Base-by-base conservation (phyloP, 2,797 vertebrate species). In the Moxostoma hubbsi region DNA sequence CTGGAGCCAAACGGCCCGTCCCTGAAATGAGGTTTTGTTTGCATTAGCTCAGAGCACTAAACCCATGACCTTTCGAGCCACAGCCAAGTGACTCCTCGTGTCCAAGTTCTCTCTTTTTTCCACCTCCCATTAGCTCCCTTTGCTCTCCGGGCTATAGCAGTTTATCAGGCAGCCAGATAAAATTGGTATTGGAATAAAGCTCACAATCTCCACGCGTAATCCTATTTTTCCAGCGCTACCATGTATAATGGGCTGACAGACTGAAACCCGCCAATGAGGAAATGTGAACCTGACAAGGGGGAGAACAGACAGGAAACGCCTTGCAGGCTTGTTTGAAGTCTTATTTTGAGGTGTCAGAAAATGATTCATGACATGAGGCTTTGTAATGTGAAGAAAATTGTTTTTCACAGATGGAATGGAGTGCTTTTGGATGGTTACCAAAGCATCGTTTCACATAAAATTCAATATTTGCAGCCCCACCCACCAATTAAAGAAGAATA, bases 111-210 rank as follows among this genome's bases (percentile, higher is more conserved):
- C 69, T 74, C 75, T 58, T 58, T 73, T 81, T 74, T 50, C 73
- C 55, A 9, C 3, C 53, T 81, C 70, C 83, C 66, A 85, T 85
- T 85, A 82, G 78, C 66, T 57, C 77, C 51, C 71, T 49, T 73
- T 67, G 76, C 65, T 67, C 82, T 83, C 79, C 53, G 49, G 79
- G 81, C 73, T 75, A 79, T 62, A 11, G 73, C 77, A 77, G 73
- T 83, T 85, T 82, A 85, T 85, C 84, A 83, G 80, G 61, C 70
- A 66, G 53, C 82, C 82, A 83, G 79, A 83, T 84, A 84, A 84
- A 86, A 84, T 81, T 82, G 78, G 77, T 82, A 82, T 81, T 78
- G 85, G 80, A 82, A 86, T 84, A 86, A 84, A 82, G 71, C 80
- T 77, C 77, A 75, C 65, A 82, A 84, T 81, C 74, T 82, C 85